Base-by-base conservation (phyloP, 2,888 invertebrate genomes). In the Agriopis leucophaearia region DNA sequence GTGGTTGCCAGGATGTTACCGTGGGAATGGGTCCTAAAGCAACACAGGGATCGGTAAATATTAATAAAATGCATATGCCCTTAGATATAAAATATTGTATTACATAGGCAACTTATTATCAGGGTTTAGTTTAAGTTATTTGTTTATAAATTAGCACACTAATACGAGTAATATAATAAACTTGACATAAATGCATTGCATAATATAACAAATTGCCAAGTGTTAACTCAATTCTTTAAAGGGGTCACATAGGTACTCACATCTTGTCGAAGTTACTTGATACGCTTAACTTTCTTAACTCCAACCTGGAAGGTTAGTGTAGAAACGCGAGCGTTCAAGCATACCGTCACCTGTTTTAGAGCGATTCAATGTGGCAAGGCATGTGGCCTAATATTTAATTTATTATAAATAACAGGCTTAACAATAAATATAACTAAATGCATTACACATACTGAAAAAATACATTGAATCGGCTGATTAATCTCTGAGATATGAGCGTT, bases 101-200 rank as follows among this genome's bases (percentile, higher is more conserved):
- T 35, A 52, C 36, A 52, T 6, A 36, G 36, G 16, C 55, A 42
- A 18, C 13, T 42, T 16, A 16, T 18, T 55, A 42, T 42, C 55
- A 55, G 55, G 55, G 55, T 55, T 40, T 40, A 42, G 12, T 42
- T 55, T 36, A 9, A n/a, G 36, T 52, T 52, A 8, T 8, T 55
- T 42, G 8, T 40, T 55, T 42, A 55, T 13, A 38, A 38, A 54
- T 38, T 5, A 4, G 36, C n/a, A n/a, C 2, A 0, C 27, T 27
- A 27, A 27, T 36, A 51, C 10, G 13, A 35, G 13, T 51, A n/a
- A 51, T 8, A 12, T 27, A 50, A 35, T 15, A n/a, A 51, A 35
- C 13, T 36, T n/a, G 1, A 51, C 35, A 35, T 12, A 35, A 50
- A 13, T 54, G 16, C 40, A 40, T 54, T 40, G 38, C 15, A 54